These are phyloP conservation scores for Clinocottus analis DNA, from an alignment of 2,113 vertebrate species.

Conservation along the genomic window DNA sequence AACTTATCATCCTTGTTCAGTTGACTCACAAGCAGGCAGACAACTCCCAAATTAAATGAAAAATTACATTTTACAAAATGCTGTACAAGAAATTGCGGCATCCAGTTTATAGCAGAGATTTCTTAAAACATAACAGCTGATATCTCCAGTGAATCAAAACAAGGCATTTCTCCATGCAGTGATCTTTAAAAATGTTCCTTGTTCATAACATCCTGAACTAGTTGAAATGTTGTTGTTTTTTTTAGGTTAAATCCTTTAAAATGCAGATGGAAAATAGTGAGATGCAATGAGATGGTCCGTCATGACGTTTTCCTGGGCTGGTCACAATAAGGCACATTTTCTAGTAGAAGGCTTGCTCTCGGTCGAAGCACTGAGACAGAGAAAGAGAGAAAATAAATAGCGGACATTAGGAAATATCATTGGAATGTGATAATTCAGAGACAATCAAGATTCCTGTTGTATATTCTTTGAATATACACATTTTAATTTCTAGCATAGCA, in stretches of 20 bases:
- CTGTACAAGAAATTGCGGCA: background rate
- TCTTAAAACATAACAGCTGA: background rate
- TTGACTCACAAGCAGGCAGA: background rate
- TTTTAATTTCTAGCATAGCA: background rate
- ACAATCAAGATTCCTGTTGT: background rate
- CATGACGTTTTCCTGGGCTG: constrained; percentile 77
- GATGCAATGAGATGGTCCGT: constrained; percentile 12
- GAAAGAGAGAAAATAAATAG: background rate
- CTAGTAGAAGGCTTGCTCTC: constrained; percentile 76
- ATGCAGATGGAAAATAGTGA: background rate
- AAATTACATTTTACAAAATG: constrained; percentile 31
- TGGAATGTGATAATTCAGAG: background rate
- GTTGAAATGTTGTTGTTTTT: constrained; percentile 15
- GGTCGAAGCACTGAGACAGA: constrained; percentile 77
- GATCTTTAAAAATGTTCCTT: background rate
- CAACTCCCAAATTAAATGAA: background rate
- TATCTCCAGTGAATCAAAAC: background rate
- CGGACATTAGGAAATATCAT: background rate
- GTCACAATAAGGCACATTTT: constrained; percentile 84
- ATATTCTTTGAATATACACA: background rate
- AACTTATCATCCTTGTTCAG: background rate
- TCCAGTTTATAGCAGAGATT: constrained; percentile 6
- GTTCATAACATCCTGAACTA: constrained; percentile 7
- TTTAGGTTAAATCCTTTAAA: constrained; percentile 15
- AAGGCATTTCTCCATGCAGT: background rate